Evolutionary conservation across 2,113 vertebrate genomes (phyloP).

Genomic region (Penelope pileata): DNA sequence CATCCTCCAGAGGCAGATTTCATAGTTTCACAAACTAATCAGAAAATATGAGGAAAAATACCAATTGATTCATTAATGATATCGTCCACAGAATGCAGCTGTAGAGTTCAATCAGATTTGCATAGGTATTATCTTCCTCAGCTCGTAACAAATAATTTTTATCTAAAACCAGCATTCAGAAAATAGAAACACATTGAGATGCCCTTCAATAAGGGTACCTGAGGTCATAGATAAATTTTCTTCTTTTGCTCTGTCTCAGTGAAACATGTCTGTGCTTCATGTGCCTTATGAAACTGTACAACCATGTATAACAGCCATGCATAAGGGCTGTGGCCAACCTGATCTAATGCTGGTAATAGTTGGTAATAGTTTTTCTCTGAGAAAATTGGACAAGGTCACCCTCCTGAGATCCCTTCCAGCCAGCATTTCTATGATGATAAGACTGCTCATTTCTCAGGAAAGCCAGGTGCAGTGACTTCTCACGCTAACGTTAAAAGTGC

Average conservation of each 20-base stretch:
- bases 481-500: background rate
- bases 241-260: rapidly evolving
- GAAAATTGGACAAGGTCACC: background rate
- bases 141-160: background rate
- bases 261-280: background rate
- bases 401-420: background rate
- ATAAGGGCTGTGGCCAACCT: background rate
- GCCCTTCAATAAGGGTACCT: background rate
- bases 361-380: background rate
- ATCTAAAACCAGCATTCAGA: background rate
- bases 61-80: background rate
- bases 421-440: background rate
- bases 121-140: background rate
- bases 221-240: background rate
- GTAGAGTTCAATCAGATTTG: background rate
- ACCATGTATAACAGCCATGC: background rate
- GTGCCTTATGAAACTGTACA: background rate
- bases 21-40: background rate
- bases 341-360: background rate
- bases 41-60: background rate
- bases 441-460: background rate
- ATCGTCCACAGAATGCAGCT: background rate
- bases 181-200: background rate
- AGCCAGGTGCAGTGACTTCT: background rate
- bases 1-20: background rate